Base-by-base conservation (phyloP, 2,888 invertebrate species). In the Aphidius colemani region DNA sequence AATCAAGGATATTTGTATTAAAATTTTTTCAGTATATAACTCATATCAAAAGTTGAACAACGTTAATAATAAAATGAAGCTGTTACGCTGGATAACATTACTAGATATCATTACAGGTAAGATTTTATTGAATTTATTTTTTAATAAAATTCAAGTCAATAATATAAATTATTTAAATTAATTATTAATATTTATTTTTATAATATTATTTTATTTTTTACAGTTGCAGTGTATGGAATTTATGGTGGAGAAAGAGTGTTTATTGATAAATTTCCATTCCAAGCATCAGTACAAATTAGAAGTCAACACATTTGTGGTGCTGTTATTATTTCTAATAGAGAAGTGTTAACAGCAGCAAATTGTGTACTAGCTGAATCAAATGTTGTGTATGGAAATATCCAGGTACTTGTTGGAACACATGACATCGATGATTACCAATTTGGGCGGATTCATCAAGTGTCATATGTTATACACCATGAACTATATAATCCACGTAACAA, bases 311-410 rank as follows among this genome's bases (percentile, higher is more conserved):
- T 68, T 30, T 73, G 73, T 41, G 72, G 73, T 30, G 71, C 69
- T 44, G 41, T 69, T 9, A 69, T 72, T 18, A 66, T 72, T 3
- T 53, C 45, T 18, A 45, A 55, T 1, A 51, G 55, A 7, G 67
- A 69, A 51, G 62, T 73, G 48, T 49, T 73, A n/a, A 72, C 72
- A 8, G 74, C 73, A 57, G 73, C 73, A 7, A 71, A 71, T 63
- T 72, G 72, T 46, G 46, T 71, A 45, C 43, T 46, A 1, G 56
- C 48, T 5, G 18, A 46, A 5, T 11, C 61, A 1, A 0, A 11
- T 0, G 0, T 50, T 7, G 53, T 53, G n/a, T 6, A 9, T 39
- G 30, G 8, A 18, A 49, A 51, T 39, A 8, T 61, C 8, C 49
- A 49, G 2, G 50, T 64, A 10, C 51, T 61, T 44, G 56, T 53